These are phyloP conservation scores for Podabrus alpinus DNA, from an alignment of 2,888 invertebrate species.

Conservation along the genomic window DNA sequence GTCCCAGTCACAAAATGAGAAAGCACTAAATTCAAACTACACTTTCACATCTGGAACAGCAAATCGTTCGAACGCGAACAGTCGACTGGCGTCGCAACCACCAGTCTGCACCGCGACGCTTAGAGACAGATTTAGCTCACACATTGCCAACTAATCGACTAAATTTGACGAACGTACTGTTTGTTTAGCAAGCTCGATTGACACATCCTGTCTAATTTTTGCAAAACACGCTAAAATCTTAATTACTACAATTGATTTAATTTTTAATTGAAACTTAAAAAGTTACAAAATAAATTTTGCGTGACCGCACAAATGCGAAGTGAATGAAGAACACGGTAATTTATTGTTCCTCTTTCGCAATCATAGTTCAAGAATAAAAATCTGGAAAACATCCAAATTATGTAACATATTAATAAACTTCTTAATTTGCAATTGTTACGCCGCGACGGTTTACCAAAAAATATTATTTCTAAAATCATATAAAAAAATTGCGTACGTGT, in stretches of 20 bases:
- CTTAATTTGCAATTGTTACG: background rate
- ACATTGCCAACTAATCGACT: slow-evolving; percentile 46
- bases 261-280: background rate
- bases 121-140: slow-evolving; percentile 48
- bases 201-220: slow-evolving; percentile 21
- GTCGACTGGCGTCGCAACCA: slow-evolving; percentile 38
- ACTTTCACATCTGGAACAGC: slow-evolving; percentile 27
- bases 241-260: background rate
- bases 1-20: slow-evolving; percentile 20
- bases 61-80: slow-evolving; percentile 21
- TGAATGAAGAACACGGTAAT: background rate
- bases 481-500: background rate
- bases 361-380: slow-evolving; percentile 10
- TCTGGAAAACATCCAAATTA: slow-evolving; percentile 22
- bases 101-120: slow-evolving; percentile 42
- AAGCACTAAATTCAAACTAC: slow-evolving; percentile 19
- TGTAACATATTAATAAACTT: background rate
- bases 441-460: background rate
- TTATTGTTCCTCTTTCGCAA: background rate
- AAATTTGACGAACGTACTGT: slow-evolving; percentile 48
- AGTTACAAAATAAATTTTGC: background rate
- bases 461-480: background rate
- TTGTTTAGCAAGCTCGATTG: slow-evolving; percentile 26
- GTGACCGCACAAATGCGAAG: background rate
- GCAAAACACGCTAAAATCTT: background rate